These are phyloP conservation scores for Ectemnius lituratus DNA, from an alignment of 2,888 invertebrate genomes.

Conservation along the genomic window DNA sequence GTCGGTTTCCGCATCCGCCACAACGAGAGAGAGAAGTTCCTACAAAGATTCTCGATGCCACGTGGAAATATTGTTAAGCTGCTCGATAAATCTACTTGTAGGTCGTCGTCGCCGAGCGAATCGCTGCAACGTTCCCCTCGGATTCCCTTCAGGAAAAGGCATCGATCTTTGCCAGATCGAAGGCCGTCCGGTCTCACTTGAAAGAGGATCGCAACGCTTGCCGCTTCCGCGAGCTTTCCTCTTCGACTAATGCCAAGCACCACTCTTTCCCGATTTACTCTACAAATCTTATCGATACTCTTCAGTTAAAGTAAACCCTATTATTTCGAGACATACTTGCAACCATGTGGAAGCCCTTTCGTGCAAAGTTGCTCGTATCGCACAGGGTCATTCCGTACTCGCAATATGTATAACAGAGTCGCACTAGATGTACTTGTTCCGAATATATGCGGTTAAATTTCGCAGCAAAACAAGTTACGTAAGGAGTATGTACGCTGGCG, in stretches of 20 bases:
- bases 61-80: not conserved
- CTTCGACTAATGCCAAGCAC: conserved; percentile 5
- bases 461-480: conserved; percentile 43
- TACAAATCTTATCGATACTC: no score
- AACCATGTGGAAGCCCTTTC: no score
- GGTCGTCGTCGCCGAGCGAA: not conserved
- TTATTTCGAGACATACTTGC: no score
- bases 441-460: conserved; percentile 36
- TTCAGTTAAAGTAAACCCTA: no score
- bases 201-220: not conserved
- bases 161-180: conserved; percentile 37
- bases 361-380: no score
- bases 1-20: not conserved
- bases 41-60: not conserved
- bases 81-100: not conserved
- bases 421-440: no score
- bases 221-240: conserved; percentile 33
- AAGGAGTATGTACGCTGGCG: conserved; percentile 23
- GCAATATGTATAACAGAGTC: no score
- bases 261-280: not conserved
- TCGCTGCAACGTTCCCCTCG: conserved; percentile 6
- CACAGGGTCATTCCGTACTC: no score
- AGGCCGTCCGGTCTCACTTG: conserved; percentile 18
- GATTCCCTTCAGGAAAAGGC: conserved; percentile 17
- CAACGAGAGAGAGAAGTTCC: not conserved